phyloP scores from a whole-genome alignment of 2,888 invertebrate species.

The Dryomyza anilis region DNA sequence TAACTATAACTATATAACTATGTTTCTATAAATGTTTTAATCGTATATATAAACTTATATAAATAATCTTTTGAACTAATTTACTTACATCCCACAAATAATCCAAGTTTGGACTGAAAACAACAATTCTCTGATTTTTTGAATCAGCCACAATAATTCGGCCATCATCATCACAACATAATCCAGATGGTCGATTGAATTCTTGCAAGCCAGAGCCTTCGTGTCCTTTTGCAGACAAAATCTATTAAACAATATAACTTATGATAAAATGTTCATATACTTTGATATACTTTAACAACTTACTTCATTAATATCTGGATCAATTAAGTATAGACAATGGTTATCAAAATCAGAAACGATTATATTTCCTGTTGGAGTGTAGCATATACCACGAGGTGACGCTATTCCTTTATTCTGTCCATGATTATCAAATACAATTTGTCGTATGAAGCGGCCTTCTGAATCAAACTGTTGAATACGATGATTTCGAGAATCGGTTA shows the following conservation, averaged over 20 bases:
- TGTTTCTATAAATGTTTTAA: too few relatives aligned
- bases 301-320: conserved; percentile 72
- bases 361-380: conserved; percentile 81
- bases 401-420: conserved; percentile 68
- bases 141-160: conserved; percentile 92
- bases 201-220: conserved; percentile 70
- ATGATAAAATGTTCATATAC: too few relatives aligned
- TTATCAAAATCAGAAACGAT: conserved; percentile 95
- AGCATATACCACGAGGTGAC: conserved; percentile 90
- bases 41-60: too few relatives aligned
- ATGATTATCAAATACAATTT: conserved; percentile 82
- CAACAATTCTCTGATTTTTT: conserved; percentile 80
- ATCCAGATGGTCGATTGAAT: conserved; percentile 78
- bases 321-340: conserved; percentile 83
- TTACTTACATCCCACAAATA: conserved; percentile 66
- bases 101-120: conserved; percentile 67
- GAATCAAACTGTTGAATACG: conserved; percentile 78
- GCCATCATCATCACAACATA: conserved; percentile 85
- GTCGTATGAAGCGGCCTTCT: conserved; percentile 79
- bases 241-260: conserved; percentile 33
- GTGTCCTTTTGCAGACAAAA: conserved; percentile 66
- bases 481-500: conserved; percentile 93
- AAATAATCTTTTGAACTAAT: neutral
- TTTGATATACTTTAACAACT: too few relatives aligned
- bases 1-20: too few relatives aligned